These are phyloP conservation scores for Drosophila triauraria DNA, from an alignment of 1,140 invertebrate species.

Conservation along the genomic window DNA sequence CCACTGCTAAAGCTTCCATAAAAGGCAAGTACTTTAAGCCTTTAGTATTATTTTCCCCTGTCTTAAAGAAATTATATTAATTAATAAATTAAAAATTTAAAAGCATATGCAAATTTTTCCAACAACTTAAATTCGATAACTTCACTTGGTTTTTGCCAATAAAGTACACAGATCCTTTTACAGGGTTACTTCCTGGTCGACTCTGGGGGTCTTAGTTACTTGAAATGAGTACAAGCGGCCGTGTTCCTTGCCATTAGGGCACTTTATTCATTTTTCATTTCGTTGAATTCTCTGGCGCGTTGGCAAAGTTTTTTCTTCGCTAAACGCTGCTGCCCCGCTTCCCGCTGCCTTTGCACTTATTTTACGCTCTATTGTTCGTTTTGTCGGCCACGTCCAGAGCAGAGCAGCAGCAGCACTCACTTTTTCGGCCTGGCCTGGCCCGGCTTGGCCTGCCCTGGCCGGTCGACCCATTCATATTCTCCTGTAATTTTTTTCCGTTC, in stretches of 20 bases:
- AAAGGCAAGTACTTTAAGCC: not conserved
- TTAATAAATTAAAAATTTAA: no score
- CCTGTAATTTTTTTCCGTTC: conserved; percentile 32
- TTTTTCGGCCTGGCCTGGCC: conserved; percentile 53
- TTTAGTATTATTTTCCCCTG: no score
- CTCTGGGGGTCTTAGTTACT: not conserved
- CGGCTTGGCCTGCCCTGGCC: conserved; percentile 31
- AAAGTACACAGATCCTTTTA: no score
- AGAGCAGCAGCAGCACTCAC: conserved; percentile 49
- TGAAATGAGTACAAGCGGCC: conserved; percentile 73
- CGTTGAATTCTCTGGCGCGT: conserved; percentile 73
- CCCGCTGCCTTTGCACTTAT: conserved; percentile 78
- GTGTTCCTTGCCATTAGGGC: conserved; percentile 70
- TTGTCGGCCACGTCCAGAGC: conserved; percentile 72
- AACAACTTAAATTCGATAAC: no score
- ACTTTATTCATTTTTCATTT: conserved; percentile 84
- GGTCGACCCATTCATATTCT: conserved; percentile 76
- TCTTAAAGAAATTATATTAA: no score
- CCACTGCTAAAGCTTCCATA: not conserved
- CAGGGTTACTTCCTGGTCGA: not conserved
- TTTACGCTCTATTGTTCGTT: conserved; percentile 84
- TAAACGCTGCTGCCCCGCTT: conserved; percentile 41
- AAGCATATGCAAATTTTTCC: no score
- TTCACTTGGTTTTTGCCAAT: no score
- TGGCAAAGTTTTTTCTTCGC: conserved; percentile 70